Base-by-base conservation (phyloP, 1,140 invertebrate genomes). In the Vanessa tameamea region DNA sequence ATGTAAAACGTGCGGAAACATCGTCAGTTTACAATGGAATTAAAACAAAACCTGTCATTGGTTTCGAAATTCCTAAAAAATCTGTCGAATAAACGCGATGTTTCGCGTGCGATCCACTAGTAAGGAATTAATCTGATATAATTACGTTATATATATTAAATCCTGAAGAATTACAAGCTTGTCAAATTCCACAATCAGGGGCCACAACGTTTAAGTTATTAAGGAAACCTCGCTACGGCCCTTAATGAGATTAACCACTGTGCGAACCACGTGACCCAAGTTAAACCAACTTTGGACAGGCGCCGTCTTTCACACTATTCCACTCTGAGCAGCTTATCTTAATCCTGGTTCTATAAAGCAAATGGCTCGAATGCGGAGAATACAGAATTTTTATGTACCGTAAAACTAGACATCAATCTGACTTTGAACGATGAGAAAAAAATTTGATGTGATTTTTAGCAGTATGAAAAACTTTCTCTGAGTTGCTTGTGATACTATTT, bases 231-330 rank as follows among this genome's bases (percentile, higher is more conserved):
- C 82, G 78, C 79, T 84, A 75, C 85, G 73, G 66, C 70, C 75
- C 74, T 67, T 89, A 91, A 91, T 87, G 76, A 87, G 87, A 89
- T 91, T 89, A 88, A 76, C 82, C 78, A 76, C 61, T 73, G 77
- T 64, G 69, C 78, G 77, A 81, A 79, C 75, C 75, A 73, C 77
- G 77, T 76, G 75, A 77, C 69, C 75, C 71, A 76, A 70, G 79
- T 76, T 79, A 75, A 75, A 81, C 74, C 77, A 72, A 79, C 77
- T 75, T 69, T 53, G 72, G 75, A 77, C 77, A 72, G 75, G 71
- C 76, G 61, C 64, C 55, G 47, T 76, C 73, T 69, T 78, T 72
- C 70, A 63, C 68, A 71, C 69, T 64, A 55, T 50, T 64, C 72
- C 59, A 61, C 70, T 47, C 23, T 76, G 73, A 76, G 69, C 73